Base-by-base conservation (phyloP, 2,113 vertebrate genomes). In the Leptocoma aspasia region DNA sequence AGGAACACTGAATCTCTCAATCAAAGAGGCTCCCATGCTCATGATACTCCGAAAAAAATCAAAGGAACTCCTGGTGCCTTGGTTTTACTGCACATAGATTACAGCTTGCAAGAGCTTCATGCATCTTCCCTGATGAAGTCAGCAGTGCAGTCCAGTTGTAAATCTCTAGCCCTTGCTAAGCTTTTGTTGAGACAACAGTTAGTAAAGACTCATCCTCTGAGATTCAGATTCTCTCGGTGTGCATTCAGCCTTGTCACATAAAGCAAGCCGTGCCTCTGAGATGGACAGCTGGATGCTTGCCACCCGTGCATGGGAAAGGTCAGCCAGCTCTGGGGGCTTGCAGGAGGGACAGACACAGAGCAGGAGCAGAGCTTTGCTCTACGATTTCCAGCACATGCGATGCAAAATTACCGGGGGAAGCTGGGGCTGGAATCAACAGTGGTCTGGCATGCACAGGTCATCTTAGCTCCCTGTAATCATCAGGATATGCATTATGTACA, bases 381-480 rank as follows among this genome's bases (percentile, higher is more conserved):
- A 1, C 8, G 9, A 41, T 64, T 75, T 53, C 24, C n/a, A 57
- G 24, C 45, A 39, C 18, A 42, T 1, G 0, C 3, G 0, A 18
- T 45, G 18, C 39, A n/a, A 75, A 94, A 66, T 42, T 39, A 50
- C 0, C 39, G 10, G 23, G 72, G 22, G 33, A 30, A 82, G 30
- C 18, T 42, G 33, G 28, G 24, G 52, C 17, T 68, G 3, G 39
- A 35, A 52, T 30, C 52, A 66, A 2, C 15, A 28, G 4, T 16
- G 7, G 1, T 13, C 20, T 50, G 19, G 14, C 37, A 70, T 1
- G 4, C 10, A 35, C 0, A 0, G 35, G 8, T 41, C 37, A 26
- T 9, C 6, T 47, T 22, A 60, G 11, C 15, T 79, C 30, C 37
- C 10, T 31, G 31, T 11, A 11, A 37, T 33, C 35, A 28, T 27